These are phyloP conservation scores for Upupa epops DNA, from an alignment of 2,113 vertebrate species.

Conservation along the genomic window DNA sequence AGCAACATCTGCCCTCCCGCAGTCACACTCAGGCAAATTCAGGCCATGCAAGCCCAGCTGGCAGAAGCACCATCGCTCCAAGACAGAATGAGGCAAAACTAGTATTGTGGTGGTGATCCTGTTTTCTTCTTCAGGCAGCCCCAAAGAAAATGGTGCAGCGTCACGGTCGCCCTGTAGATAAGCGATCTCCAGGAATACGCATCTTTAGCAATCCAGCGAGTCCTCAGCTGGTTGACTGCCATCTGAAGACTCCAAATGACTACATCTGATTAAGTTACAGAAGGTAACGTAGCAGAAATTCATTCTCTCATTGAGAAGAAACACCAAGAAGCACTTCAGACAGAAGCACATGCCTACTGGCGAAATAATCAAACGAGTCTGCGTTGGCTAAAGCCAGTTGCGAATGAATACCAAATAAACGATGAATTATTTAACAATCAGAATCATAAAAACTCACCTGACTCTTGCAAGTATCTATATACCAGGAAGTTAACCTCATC, in stretches of 20 bases:
- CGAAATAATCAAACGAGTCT: constrained; percentile 60
- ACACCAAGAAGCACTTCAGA: constrained; percentile 33
- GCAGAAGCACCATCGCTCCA: not conserved
- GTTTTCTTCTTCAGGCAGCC: not conserved
- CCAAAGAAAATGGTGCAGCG: not conserved
- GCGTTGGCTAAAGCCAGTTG: constrained; percentile 56
- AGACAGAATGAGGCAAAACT: not conserved
- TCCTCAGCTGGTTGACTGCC: constrained; percentile 21
- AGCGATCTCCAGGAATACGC: not conserved
- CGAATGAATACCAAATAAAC: constrained; percentile 43
- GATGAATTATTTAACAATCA: constrained; percentile 55
- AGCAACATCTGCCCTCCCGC: not conserved
- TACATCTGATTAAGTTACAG: constrained; percentile 50
- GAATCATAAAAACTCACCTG: constrained; percentile 85
- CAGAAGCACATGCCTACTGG: constrained; percentile 24
- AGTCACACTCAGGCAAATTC: not conserved
- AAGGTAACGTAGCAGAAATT: constrained; percentile 53
- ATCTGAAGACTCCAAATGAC: constrained; percentile 34
- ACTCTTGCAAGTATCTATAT: constrained; percentile 99
- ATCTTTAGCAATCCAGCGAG: not conserved
- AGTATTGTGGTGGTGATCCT: not conserved
- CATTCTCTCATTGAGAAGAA: constrained; percentile 31
- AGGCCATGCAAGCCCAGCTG: fast-evolving
- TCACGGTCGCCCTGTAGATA: not conserved
- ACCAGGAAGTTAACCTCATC: constrained; percentile 99